Percentiles rank a stretch among this genome's conserved stretches.
Conservation (phyloP, 1,140 invertebrate genomes). For the Sarcophaga bullata region DNA sequence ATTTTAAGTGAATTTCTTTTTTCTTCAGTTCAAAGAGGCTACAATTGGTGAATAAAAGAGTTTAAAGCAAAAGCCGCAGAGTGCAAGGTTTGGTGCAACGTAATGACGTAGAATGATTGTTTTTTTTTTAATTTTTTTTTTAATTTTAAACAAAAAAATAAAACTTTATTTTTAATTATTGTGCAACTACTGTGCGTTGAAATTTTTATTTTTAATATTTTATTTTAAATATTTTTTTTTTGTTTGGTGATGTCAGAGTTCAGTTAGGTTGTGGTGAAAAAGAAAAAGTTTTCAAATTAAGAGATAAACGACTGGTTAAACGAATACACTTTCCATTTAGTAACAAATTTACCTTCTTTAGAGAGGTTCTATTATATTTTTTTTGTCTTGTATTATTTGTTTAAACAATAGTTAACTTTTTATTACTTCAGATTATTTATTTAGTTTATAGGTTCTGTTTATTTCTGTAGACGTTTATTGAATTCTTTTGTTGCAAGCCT, state of each 20-base stretch:
- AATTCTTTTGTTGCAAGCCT: neutral
- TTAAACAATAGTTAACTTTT: neutral
- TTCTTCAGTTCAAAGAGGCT: too few relatives aligned
- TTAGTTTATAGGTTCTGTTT: conserved; percentile 29
- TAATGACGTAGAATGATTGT: too few relatives aligned
- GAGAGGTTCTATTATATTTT: conserved; percentile 13
- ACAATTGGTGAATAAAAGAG: too few relatives aligned
- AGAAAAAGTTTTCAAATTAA: neutral
- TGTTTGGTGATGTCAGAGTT: neutral
- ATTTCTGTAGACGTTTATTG: neutral
- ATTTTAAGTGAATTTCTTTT: too few relatives aligned
- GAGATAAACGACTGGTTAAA: neutral
- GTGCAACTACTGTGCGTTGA: too few relatives aligned
- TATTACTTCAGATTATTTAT: neutral
- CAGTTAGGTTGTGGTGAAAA: neutral
- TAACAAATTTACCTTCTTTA: neutral
- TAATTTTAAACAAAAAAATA: too few relatives aligned
- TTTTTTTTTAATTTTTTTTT: too few relatives aligned
- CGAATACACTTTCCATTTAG: neutral
- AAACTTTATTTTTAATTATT: too few relatives aligned
- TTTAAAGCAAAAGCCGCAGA: too few relatives aligned
- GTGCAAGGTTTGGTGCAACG: too few relatives aligned
- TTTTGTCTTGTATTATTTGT: neutral
- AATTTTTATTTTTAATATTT: too few relatives aligned
- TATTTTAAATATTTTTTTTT: neutral